phyloP scores from a whole-genome alignment of 2,797 vertebrate species.

The Gymnodraco acuticeps region DNA sequence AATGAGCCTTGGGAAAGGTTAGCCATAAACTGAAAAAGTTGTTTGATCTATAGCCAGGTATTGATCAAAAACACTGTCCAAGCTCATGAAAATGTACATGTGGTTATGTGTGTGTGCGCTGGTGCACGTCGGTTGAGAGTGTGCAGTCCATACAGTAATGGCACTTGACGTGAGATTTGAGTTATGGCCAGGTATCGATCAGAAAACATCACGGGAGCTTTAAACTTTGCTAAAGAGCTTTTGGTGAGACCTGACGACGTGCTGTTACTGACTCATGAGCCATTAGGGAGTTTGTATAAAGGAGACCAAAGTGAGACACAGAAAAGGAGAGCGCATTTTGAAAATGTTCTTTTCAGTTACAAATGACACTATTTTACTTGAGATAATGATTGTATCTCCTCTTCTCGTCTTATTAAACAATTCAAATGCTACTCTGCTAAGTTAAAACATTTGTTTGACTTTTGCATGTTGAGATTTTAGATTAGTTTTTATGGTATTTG shows the following conservation, averaged over 20 bases:
- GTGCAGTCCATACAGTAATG: slow-evolving; percentile 65
- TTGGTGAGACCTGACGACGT: slow-evolving; percentile 71
- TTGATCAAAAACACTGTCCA: slow-evolving; percentile 80
- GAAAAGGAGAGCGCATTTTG: background rate
- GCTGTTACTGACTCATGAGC: slow-evolving; percentile 68
- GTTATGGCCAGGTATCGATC: slow-evolving; percentile 79
- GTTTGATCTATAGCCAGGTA: slow-evolving; percentile 82
- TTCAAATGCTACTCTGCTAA: background rate
- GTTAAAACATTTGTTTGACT: background rate
- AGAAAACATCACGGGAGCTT: slow-evolving; percentile 71
- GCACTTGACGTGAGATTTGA: slow-evolving; percentile 74
- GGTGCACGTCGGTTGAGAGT: slow-evolving; percentile 48
- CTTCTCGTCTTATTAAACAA: background rate
- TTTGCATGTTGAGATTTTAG: background rate
- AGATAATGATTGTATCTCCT: background rate
- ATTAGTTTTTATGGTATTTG: background rate
- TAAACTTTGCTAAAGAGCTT: slow-evolving; percentile 79
- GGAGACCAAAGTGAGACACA: slow-evolving; percentile 23
- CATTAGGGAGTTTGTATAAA: slow-evolving; percentile 63
- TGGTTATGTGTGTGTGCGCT: slow-evolving; percentile 25
- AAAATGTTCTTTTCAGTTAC: slow-evolving; percentile 5
- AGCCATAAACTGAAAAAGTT: slow-evolving; percentile 78
- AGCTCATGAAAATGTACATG: slow-evolving; percentile 73
- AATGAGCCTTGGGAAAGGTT: slow-evolving; percentile 74
- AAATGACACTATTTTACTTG: background rate